A percentile compares a stretch with the other conserved stretches of the same genome.
Conservation (phyloP, 2,888 invertebrate species). For the Drosophila parthenogenetica region DNA sequence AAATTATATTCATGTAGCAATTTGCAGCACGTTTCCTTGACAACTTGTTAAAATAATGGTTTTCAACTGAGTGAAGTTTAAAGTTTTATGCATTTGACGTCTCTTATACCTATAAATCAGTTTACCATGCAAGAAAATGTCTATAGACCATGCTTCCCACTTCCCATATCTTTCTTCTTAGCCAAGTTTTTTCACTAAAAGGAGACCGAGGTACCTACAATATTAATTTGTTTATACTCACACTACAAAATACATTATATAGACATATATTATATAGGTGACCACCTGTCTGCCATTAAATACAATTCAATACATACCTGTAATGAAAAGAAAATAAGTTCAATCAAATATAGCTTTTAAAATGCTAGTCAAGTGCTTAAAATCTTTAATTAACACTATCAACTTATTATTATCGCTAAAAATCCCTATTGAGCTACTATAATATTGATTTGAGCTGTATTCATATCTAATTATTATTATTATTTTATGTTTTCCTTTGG, state of each 20-base stretch:
- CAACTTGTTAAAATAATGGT: background rate
- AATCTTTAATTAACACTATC: conserved; percentile 18
- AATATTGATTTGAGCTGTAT: background rate
- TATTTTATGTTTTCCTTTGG: conserved; percentile 17
- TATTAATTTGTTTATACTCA: conserved; percentile 24
- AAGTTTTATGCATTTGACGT: too few relatives aligned
- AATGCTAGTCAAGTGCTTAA: conserved; percentile 2
- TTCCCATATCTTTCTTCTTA: too few relatives aligned
- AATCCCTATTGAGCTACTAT: conserved; percentile 13
- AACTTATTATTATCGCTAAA: conserved; percentile 20
- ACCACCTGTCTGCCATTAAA: conserved; percentile 24
- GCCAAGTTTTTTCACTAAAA: too few relatives aligned
- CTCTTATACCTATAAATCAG: too few relatives aligned
- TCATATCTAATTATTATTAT: conserved; percentile 25
- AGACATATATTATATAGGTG: background rate
- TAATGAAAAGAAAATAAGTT: conserved; percentile 39
- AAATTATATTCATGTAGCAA: background rate
- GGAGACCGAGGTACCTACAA: too few relatives aligned
- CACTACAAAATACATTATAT: conserved; percentile 6
- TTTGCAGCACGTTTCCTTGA: conserved; percentile 8
- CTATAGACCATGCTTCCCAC: too few relatives aligned
- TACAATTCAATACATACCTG: conserved; percentile 66
- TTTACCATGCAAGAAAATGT: too few relatives aligned
- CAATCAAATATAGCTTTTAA: conserved; percentile 7
- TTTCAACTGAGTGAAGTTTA: background rate